These are phyloP conservation scores for Chrysochloris asiatica DNA, from an alignment of 2,113 vertebrate genomes.

Conservation along the genomic window DNA sequence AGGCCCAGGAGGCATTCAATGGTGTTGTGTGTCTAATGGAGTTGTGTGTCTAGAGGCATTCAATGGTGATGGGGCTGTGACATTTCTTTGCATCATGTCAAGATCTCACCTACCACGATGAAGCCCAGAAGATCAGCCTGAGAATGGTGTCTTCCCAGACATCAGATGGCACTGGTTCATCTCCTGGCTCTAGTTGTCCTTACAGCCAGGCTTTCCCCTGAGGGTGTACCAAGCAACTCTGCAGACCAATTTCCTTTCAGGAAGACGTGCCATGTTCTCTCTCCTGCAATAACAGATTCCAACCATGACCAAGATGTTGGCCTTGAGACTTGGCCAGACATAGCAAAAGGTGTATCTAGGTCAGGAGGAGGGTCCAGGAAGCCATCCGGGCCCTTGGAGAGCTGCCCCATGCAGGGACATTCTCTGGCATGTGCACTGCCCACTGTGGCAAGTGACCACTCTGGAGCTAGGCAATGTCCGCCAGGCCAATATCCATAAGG, in stretches of 20 bases:
- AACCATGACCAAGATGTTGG: rapidly evolving
- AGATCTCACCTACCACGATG: background rate
- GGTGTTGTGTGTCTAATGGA: too few relatives aligned
- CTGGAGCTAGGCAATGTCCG: rapidly evolving
- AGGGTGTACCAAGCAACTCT: background rate
- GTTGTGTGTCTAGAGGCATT: background rate
- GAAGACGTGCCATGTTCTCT: background rate
- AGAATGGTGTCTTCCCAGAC: rapidly evolving
- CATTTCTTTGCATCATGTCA: background rate
- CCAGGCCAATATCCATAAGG: rapidly evolving
- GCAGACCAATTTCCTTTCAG: too few relatives aligned
- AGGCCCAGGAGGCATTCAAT: too few relatives aligned
- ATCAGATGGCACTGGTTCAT: rapidly evolving
- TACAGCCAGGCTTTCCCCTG: too few relatives aligned
- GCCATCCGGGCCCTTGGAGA: too few relatives aligned
- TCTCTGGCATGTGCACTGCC: rapidly evolving
- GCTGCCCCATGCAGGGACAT: too few relatives aligned
- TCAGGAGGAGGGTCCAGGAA: too few relatives aligned
- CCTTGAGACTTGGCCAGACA: background rate
- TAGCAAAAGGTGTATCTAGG: rapidly evolving
- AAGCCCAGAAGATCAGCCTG: rapidly evolving
- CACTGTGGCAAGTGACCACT: rapidly evolving
- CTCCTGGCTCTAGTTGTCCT: background rate
- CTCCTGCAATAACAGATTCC: rapidly evolving
- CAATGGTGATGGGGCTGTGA: background rate